Base-by-base conservation (phyloP, 92 coral and sea anemone species). In the Epizoanthus illoricatus region DNA sequence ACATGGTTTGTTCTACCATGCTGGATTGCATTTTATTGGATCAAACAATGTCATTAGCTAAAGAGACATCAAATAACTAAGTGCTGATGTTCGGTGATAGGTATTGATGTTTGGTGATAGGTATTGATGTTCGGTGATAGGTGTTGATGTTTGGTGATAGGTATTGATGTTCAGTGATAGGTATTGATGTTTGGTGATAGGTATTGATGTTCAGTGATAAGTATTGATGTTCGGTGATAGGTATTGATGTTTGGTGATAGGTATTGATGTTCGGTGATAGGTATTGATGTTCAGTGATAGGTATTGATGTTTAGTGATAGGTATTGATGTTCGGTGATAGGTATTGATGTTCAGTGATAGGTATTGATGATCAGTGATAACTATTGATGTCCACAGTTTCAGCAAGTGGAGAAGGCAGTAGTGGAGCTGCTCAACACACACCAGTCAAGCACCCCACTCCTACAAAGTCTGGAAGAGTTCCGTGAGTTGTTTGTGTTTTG, bases 381-480 rank as follows among this genome's bases (percentile, higher is more conserved):
- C 47, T 61, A 42, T 23, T 42, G 13, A 10, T 49, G 16, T 75
- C 47, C 41, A 28, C 40, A 73, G 88, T 74, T 3, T 23, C 79
- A 81, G 24, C 84, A 84, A 91, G 67, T 2, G 82, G 85, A 80
- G 65, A 88, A 40, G 74, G 57, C 36, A 70, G 73, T 18, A 75
- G 80, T 79, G 83, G 62, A 49, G 5, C 88, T 18, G 78, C 79
- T 24, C 76, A 84, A n/a, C 85, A 88, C 62, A 66, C 86, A 43
- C 79, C 87, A 9, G 64, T 49, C 12, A 97, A 97, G 67, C 90
- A 90, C 73, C 67, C 97, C 57, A 90, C 94, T 19, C 98, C 99
- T 15, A 97, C 98, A 61, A 97, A 97, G 82, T 97, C 99, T 74
- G 97, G 97, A 18, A 86, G 98, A 87, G 88, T 92, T 36, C 86